Evolutionary conservation across 1,140 invertebrate species (phyloP), one percentile per base, ranked within the genome.

Genomic region (Lepidurus arcticus): DNA sequence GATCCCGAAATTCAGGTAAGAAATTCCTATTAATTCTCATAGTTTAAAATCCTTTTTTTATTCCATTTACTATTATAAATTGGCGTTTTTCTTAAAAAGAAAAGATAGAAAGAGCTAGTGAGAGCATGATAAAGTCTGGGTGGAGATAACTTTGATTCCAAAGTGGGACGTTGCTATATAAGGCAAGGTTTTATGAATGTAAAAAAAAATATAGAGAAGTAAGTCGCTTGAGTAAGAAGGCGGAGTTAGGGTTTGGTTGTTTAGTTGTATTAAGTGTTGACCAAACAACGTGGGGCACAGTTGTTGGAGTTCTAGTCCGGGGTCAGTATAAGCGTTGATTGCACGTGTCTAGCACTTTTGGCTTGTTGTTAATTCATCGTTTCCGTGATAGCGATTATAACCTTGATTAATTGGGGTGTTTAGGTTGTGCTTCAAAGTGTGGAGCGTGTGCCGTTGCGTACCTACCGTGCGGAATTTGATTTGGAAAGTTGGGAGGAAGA

Each of bases 1-100:
- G 89, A 89, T 84, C 89, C 90, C 80, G 88, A 85, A 16, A 79
- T 88, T 16, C 85, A 86, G 90, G 90, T 91, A 84, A 91, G 90
- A 90, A 73, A 44, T 77, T 34, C 47, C 43, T 79, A 26, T 76
- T 76, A 74, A 10, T 47, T 81, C 65, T 77, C 76, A 10, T 44
- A 5, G 16, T 74, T 13, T 21, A 7, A 34, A 73, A n/a, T 4
- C 24, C 26, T 44, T 3, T 73, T 75, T n/a, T 75, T 45, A 13
- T 76, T 47, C 8, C 13, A 11, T 21, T 10, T 47, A 2, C 74
- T 21, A 7, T 42, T 7, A 53, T 44, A 16, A 42, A 76, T 53
- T 65, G 44, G 16, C 24, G 10, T 75, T 75, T 43, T 53, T 42
- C 34, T n/a, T 73, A 24, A 73, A 73, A 73, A 21, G 42, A 24